Percentiles rank a stretch among this genome's conserved stretches.
phyloP scores from a whole-genome alignment of 2,888 invertebrate species.

The Synanthedon myopaeformis region DNA sequence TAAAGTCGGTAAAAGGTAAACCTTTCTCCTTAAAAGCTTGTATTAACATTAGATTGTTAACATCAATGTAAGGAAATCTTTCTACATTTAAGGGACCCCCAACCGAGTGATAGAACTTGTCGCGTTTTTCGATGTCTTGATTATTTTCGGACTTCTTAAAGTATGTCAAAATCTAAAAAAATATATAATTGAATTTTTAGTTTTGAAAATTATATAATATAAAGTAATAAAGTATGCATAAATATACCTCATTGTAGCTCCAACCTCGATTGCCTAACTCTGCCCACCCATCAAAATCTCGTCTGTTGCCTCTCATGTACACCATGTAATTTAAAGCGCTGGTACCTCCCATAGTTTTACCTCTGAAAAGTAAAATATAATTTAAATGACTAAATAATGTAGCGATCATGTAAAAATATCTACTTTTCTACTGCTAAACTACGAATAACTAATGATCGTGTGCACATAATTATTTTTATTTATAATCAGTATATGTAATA shows the following conservation, averaged over 20 bases:
- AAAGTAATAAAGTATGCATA: background rate
- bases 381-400: too few species aligned
- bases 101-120: slow-evolving; percentile 69
- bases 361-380: slow-evolving; percentile 34
- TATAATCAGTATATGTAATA: too few species aligned
- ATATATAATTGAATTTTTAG: background rate
- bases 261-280: slow-evolving; percentile 73
- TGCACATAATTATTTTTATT: too few species aligned
- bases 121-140: slow-evolving; percentile 61
- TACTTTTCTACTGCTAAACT: too few species aligned
- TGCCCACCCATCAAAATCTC: slow-evolving; percentile 76
- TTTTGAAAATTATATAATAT: background rate
- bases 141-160: slow-evolving; percentile 77
- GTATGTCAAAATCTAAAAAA: slow-evolving; percentile 73
- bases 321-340: slow-evolving; percentile 77
- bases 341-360: slow-evolving; percentile 76
- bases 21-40: slow-evolving; percentile 74
- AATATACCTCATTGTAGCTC: slow-evolving; percentile 67
- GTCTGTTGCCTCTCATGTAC: slow-evolving; percentile 71
- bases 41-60: slow-evolving; percentile 66
- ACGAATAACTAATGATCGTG: too few species aligned
- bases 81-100: slow-evolving; percentile 76
- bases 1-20: slow-evolving; percentile 69
- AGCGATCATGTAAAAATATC: too few species aligned
- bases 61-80: slow-evolving; percentile 72